These are phyloP conservation scores for Oscarella lobularis DNA, from an alignment of 37 sponge, comb jelly and placozoan species.

Conservation along the genomic window DNA sequence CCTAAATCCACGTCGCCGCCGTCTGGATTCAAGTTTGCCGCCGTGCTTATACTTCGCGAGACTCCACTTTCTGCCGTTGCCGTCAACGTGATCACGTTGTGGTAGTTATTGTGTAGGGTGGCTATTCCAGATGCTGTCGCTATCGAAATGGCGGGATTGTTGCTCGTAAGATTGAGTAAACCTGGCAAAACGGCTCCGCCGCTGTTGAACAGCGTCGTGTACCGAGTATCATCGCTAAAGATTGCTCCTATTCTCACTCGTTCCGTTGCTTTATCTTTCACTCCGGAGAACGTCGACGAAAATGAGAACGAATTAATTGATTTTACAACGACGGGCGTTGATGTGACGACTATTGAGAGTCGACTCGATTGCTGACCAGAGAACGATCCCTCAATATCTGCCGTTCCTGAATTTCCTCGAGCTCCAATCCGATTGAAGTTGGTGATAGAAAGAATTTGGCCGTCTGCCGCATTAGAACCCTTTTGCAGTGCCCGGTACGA, in stretches of 20 bases:
- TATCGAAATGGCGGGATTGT: neutral
- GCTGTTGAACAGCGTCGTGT: neutral
- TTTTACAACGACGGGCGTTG: neutral
- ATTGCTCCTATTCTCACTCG: neutral
- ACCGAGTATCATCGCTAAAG: slow-evolving; percentile 1
- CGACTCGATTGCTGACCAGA: neutral
- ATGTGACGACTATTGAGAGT: neutral
- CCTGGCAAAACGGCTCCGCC: neutral
- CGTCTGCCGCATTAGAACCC: too few relatives aligned
- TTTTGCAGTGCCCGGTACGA: neutral
- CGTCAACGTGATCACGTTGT: neutral
- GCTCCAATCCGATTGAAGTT: neutral
- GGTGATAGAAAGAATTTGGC: neutral
- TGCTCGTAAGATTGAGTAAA: neutral
- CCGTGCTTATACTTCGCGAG: neutral
- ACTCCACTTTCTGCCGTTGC: neutral
- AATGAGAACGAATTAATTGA: neutral
- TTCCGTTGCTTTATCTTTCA: neutral
- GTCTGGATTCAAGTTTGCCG: slow-evolving; percentile 41
- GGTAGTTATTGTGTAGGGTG: neutral
- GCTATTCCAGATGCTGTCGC: neutral
- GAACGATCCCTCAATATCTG: neutral
- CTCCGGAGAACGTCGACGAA: neutral
- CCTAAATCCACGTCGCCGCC: slow-evolving; percentile 70
- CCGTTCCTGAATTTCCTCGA: neutral